Base-by-base conservation (phyloP, 2,113 vertebrate genomes). In the Pelecanoides urinatrix region DNA sequence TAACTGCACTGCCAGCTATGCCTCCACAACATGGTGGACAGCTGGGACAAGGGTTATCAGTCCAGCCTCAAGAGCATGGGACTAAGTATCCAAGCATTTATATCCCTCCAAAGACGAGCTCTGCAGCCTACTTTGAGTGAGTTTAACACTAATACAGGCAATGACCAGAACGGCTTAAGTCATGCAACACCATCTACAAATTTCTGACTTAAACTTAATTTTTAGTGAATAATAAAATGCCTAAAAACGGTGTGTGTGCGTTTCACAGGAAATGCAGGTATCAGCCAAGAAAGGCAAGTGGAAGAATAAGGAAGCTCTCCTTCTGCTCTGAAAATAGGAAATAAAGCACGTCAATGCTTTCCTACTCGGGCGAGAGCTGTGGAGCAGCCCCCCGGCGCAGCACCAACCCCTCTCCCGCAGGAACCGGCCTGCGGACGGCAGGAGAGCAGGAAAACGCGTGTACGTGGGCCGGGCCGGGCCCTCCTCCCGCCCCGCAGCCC, bases 371-470 rank as follows among this genome's bases (percentile, higher is more conserved):
- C 1, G 58, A 36, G 65, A 8, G 29, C 25, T 7, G 30, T 3
- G 44, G 22, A 25, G 21, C 55, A 3, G 34, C 9, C 38, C 13
- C 40, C 58, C 3, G 8, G 26, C 9, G 4, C 76, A 27, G 27
- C 50, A 25, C 30, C 55, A 8, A 1, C 27, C 40, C 25, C 40
- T 8, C 25, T 61, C 65, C 36, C 26, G 11, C 32, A 15, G 58
- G 4, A 23, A 30, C 42, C 40, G 19, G 68, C 68, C 68, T 6
- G 44, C 4, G 27, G 4, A 6, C n/a, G 13, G 42, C 42, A 1
- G 4, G 9, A 9, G 26, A 4, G 30, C 40, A 4, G 7, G 4
- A 6, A 23, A 12, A 36, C 27, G 49, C n/a, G 6, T 0, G 34
- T 0, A 2, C 25, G 36, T 29, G 21, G 34, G 4, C 19, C 9